These are phyloP conservation scores for Whitmania pigra DNA, from an alignment of 1,140 invertebrate genomes.

Conservation along the genomic window DNA sequence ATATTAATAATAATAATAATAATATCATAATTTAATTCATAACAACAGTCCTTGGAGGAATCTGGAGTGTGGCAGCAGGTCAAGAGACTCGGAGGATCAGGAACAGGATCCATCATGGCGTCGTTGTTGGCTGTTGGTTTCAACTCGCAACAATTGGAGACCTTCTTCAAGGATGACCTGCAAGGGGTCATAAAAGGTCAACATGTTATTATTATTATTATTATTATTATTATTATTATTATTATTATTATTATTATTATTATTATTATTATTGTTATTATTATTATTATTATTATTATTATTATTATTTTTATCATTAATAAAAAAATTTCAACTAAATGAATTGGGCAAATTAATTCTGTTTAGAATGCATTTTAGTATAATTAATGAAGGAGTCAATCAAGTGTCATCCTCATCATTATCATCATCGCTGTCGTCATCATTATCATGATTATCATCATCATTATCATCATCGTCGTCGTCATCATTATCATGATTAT, in stretches of 20 bases:
- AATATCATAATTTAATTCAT: neutral
- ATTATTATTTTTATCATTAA: too few relatives aligned
- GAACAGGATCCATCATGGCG: constrained; percentile 38
- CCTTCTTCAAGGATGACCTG: constrained; percentile 33
- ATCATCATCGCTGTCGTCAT: too few relatives aligned
- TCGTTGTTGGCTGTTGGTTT: constrained; percentile 36
- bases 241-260: neutral
- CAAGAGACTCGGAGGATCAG: constrained; percentile 34
- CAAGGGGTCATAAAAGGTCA: constrained; percentile 20
- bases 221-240: constrained; percentile 5
- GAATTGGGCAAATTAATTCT: neutral
- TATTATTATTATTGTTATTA: too few relatives aligned
- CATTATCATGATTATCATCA: neutral
- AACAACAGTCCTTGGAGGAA: constrained; percentile 34
- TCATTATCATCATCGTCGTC: constrained; percentile 23
- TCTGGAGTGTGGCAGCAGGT: constrained; percentile 31
- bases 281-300: too few relatives aligned
- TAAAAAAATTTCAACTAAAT: neutral
- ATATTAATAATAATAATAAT: too few relatives aligned
- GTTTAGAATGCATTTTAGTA: too few relatives aligned
- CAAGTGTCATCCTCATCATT: too few relatives aligned
- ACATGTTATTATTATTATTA: neutral
- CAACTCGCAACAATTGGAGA: constrained; percentile 28
- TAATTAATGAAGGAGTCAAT: too few relatives aligned
- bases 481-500: constrained; percentile 22